These are phyloP conservation scores for Clitarchus hookeri DNA, from an alignment of 2,888 invertebrate genomes.

Conservation along the genomic window DNA sequence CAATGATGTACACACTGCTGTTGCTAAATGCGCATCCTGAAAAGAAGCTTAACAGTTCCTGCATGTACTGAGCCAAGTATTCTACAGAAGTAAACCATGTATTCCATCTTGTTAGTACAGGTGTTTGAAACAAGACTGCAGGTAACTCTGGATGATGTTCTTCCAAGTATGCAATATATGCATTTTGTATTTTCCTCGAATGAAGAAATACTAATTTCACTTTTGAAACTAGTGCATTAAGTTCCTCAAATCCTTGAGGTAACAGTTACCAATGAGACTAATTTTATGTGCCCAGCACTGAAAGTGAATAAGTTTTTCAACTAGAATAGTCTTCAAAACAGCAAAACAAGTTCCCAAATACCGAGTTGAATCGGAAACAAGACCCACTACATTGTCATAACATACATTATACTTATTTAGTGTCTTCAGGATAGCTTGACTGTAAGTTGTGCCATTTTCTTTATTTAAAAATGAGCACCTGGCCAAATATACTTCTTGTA, in stretches of 20 bases:
- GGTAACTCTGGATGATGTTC: not conserved
- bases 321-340: no score
- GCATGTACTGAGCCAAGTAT: not conserved
- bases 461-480: conserved; percentile 16
- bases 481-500: conserved; percentile 15
- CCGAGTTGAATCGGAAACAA: conserved; percentile 15
- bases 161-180: not conserved
- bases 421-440: not conserved
- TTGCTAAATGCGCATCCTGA: not conserved
- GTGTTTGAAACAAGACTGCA: not conserved
- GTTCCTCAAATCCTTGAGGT: not conserved
- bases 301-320: conserved; percentile 15
- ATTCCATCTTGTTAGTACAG: not conserved
- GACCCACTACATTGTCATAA: conserved; percentile 7
- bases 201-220: not conserved
- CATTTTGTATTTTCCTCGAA: not conserved
- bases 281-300: conserved; percentile 20
- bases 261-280: not conserved
- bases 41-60: not conserved
- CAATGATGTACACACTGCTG: not conserved
- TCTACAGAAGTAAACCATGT: not conserved
- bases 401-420: not conserved
- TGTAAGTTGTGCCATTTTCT: not conserved
- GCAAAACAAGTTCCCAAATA: conserved; percentile 20
- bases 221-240: not conserved